These are phyloP conservation scores for Neotoxoptera formosana DNA, from an alignment of 1,140 invertebrate genomes.

Conservation along the genomic window DNA sequence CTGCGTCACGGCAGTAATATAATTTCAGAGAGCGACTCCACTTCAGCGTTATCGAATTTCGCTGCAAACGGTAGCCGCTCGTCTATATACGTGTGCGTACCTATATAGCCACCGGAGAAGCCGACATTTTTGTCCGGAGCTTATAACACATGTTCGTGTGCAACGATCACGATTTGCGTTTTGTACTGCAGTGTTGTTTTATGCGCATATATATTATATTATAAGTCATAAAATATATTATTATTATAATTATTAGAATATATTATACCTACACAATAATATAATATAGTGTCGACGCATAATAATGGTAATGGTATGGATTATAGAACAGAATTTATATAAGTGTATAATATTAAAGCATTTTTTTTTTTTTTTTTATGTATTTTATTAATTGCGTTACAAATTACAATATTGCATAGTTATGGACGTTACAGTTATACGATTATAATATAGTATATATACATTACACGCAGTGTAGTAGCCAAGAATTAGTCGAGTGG, in stretches of 20 bases:
- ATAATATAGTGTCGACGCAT: not conserved
- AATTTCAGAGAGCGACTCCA: not conserved
- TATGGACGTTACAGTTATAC: not conserved
- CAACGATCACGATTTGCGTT: not conserved
- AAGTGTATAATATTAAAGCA: not conserved
- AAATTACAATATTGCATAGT: not conserved
- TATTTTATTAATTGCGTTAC: not conserved
- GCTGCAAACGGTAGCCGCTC: slow-evolving; percentile 25
- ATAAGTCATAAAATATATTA: not conserved
- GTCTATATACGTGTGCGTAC: too few species aligned
- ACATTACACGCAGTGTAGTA: not conserved
- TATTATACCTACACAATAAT: not conserved
- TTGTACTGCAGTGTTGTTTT: not conserved
- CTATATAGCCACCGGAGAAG: not conserved
- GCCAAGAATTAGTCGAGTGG: too few species aligned
- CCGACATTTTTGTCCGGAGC: not conserved
- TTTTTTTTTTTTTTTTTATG: too few species aligned
- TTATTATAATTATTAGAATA: too few species aligned
- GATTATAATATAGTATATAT: too few species aligned
- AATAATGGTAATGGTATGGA: not conserved
- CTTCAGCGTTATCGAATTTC: slow-evolving; percentile 42
- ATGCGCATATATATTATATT: not conserved
- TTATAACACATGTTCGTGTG: not conserved
- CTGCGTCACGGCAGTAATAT: too few species aligned
- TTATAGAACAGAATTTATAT: too few species aligned